Evolutionary conservation across 2,888 invertebrate species (phyloP).

Genomic region (Hypena proboscidalis): DNA sequence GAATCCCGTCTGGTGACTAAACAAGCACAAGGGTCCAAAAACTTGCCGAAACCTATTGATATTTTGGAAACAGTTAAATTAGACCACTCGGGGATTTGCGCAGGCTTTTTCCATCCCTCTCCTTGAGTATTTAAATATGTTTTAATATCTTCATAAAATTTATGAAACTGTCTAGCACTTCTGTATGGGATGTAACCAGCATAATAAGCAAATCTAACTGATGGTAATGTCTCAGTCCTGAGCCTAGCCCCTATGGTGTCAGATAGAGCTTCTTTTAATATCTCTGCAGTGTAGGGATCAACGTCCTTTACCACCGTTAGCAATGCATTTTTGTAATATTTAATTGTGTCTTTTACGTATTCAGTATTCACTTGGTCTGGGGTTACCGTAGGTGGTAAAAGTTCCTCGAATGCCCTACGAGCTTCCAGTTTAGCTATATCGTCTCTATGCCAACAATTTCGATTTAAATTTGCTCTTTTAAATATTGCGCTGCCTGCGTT

Average conservation of each 20-base stretch:
- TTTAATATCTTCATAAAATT: constrained; percentile 63
- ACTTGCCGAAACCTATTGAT: constrained; percentile 56
- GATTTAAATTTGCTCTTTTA: constrained; percentile 44
- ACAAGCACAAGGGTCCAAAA: constrained; percentile 62
- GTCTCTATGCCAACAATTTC: constrained; percentile 67
- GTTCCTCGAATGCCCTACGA: constrained; percentile 63
- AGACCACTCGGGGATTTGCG: constrained; percentile 55
- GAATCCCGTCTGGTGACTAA: constrained; percentile 65
- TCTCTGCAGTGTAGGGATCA: constrained; percentile 43
- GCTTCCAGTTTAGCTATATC: constrained; percentile 68
- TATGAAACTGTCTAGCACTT: constrained; percentile 60
- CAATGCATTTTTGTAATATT: constrained; percentile 61
- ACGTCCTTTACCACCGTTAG: constrained; percentile 41
- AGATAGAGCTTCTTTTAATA: constrained; percentile 64
- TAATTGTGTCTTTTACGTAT: constrained; percentile 59
- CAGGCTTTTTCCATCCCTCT: constrained; percentile 66
- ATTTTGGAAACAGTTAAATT: constrained; percentile 74
- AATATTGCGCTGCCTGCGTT: constrained; percentile 71
- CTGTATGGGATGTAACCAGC: constrained; percentile 73
- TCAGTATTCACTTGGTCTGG: constrained; percentile 62
- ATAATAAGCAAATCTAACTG: constrained; percentile 72
- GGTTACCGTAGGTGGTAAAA: constrained; percentile 54
- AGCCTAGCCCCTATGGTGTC: constrained; percentile 75
- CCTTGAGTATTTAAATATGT: constrained; percentile 68
- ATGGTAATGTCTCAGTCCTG: constrained; percentile 67